Evolutionary conservation across 2,888 invertebrate species (phyloP).

Genomic region (Chloromyia formosa): DNA sequence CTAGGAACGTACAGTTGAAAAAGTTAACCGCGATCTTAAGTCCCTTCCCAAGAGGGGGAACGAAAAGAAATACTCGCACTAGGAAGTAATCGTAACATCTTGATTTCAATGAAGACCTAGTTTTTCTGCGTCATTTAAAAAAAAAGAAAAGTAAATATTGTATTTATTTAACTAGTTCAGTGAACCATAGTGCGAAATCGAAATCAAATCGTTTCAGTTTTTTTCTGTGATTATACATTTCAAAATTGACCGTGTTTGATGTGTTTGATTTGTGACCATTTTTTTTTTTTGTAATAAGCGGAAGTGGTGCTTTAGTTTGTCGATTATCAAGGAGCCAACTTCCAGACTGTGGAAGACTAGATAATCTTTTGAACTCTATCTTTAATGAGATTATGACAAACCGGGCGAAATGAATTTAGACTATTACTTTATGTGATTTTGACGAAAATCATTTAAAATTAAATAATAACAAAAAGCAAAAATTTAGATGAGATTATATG

Average conservation of each 20-base stretch:
- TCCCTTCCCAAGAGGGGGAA: conserved; percentile 24
- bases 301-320: not conserved
- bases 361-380: conserved; percentile 36
- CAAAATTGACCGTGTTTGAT: not conserved
- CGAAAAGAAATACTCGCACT: not conserved
- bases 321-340: not conserved
- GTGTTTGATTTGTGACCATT: not conserved
- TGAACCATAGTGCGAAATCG: not conserved
- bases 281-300: not conserved
- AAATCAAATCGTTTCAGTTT: no score
- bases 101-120: conserved; percentile 20
- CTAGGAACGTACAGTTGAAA: conserved; percentile 5
- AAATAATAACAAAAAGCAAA: not conserved
- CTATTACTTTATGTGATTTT: not conserved
- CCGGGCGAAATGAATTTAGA: not conserved
- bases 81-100: not conserved
- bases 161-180: not conserved
- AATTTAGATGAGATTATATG: not conserved
- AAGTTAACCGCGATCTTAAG: not conserved
- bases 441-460: no score
- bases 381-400: not conserved
- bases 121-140: not conserved
- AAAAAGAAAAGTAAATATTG: conserved; percentile 20
- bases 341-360: conserved; percentile 11
- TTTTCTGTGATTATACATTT: not conserved